These are phyloP conservation scores for Scaptodrosophila latifasciaeformis DNA, from an alignment of 2,888 invertebrate species.

Conservation along the genomic window DNA sequence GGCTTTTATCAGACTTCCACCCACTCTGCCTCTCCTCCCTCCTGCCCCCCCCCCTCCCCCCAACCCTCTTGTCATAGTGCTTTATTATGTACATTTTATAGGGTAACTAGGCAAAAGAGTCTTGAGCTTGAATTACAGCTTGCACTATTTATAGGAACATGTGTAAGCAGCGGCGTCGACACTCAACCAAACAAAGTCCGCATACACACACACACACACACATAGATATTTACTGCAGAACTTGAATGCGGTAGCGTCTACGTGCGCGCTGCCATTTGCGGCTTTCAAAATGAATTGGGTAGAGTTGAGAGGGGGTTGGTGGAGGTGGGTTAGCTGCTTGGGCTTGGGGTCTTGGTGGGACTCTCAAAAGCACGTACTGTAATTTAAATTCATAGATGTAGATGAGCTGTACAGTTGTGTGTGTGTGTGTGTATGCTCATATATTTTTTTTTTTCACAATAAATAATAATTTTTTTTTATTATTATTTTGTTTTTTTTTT, in stretches of 20 bases:
- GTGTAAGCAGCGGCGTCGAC: too few relatives aligned
- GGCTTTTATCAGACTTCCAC: too few relatives aligned
- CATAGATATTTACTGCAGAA: background rate
- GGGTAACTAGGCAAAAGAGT: too few relatives aligned
- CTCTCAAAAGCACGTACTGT: constrained; percentile 54
- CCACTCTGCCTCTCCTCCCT: too few relatives aligned
- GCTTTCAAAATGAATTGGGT: constrained; percentile 9
- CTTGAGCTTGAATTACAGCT: constrained; percentile 1
- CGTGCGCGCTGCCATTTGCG: constrained; percentile 48
- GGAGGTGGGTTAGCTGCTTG: too few relatives aligned
- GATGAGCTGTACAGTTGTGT: constrained; percentile 27
- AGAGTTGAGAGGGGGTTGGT: background rate
- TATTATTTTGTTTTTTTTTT: too few relatives aligned
- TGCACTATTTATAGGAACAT: constrained; percentile 2
- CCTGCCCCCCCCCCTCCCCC: too few relatives aligned
- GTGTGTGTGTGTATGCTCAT: constrained; percentile 17
- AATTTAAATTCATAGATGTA: constrained; percentile 65
- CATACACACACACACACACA: background rate
- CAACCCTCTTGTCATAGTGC: too few relatives aligned
- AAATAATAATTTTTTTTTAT: too few relatives aligned
- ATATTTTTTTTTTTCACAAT: constrained; percentile 8
- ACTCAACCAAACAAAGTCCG: too few relatives aligned
- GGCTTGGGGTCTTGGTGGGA: too few relatives aligned
- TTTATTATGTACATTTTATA: too few relatives aligned
- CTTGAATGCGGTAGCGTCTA: constrained; percentile 18